phyloP scores from a whole-genome alignment of 2,113 vertebrate genomes.

The Ctenomys sociabilis region DNA sequence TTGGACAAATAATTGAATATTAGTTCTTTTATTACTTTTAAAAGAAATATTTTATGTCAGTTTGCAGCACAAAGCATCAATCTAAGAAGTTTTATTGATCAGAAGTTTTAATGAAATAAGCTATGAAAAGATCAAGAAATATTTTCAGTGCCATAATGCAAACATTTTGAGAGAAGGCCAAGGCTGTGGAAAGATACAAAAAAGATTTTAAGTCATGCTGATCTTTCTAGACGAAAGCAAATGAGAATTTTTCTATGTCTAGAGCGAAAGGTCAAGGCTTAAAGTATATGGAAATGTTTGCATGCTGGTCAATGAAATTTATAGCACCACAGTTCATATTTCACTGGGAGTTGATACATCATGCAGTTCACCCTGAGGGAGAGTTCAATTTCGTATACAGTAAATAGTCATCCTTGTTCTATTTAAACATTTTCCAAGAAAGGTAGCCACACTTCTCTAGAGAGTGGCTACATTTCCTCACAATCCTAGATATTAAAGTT shows the following conservation, averaged over 20 bases:
- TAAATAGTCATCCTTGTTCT: background rate
- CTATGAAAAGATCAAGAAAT: background rate
- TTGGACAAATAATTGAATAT: no score
- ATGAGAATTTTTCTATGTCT: background rate
- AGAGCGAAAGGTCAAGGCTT: background rate
- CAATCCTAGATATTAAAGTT: background rate
- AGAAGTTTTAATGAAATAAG: background rate
- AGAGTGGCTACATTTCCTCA: background rate
- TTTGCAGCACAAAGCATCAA: background rate
- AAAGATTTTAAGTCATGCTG: background rate
- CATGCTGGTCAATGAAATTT: background rate
- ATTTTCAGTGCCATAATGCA: background rate
- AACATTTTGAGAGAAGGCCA: background rate
- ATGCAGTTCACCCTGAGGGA: background rate
- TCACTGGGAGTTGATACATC: background rate
- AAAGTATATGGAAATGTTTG: background rate
- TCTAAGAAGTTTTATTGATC: constrained; percentile 1
- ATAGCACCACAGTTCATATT: background rate
- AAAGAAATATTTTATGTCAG: background rate
- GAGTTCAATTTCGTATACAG: background rate
- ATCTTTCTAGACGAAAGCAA: constrained; percentile 2
- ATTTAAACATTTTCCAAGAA: background rate
- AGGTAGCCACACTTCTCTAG: background rate
- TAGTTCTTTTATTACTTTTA: background rate
- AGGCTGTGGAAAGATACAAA: background rate